phyloP scores from a whole-genome alignment of 2,888 invertebrate genomes.

The Scrobipalpa atriplicella region DNA sequence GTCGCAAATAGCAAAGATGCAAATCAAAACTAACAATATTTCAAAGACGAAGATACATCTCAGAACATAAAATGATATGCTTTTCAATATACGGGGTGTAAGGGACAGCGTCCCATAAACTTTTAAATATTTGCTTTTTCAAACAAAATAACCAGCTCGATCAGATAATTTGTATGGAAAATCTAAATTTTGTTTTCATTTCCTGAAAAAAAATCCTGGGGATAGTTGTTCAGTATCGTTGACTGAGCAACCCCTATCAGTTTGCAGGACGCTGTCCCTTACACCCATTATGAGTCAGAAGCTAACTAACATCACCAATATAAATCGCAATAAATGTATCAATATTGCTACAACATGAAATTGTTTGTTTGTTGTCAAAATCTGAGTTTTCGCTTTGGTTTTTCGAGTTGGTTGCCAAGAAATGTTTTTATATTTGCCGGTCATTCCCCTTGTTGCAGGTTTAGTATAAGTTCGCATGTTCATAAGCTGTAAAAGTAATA shows the following conservation, averaged over 20 bases:
- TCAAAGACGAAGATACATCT: background rate
- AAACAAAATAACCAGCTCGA: too few species aligned
- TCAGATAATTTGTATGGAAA: too few species aligned
- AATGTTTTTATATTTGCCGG: background rate
- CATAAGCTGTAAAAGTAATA: background rate
- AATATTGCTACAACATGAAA: background rate
- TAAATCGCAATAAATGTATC: background rate
- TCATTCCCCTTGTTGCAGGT: constrained; percentile 7
- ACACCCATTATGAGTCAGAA: background rate
- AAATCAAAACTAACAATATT: background rate
- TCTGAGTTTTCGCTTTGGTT: constrained; percentile 2
- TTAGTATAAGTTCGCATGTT: background rate
- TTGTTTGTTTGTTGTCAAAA: constrained; percentile 6
- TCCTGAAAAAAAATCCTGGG: too few species aligned
- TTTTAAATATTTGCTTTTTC: too few species aligned
- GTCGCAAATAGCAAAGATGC: background rate
- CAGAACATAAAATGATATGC: background rate
- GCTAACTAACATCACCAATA: background rate
- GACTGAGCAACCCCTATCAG: too few species aligned
- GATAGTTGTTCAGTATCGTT: too few species aligned
- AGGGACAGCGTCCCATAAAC: too few species aligned
- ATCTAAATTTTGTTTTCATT: too few species aligned
- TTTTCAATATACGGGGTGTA: background rate
- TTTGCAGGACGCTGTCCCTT: too few species aligned
- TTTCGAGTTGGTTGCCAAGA: background rate